Evolutionary conservation across 2,888 invertebrate species (phyloP), one percentile per base, ranked within the genome.

Genomic region (Tethea ocularis): DNA sequence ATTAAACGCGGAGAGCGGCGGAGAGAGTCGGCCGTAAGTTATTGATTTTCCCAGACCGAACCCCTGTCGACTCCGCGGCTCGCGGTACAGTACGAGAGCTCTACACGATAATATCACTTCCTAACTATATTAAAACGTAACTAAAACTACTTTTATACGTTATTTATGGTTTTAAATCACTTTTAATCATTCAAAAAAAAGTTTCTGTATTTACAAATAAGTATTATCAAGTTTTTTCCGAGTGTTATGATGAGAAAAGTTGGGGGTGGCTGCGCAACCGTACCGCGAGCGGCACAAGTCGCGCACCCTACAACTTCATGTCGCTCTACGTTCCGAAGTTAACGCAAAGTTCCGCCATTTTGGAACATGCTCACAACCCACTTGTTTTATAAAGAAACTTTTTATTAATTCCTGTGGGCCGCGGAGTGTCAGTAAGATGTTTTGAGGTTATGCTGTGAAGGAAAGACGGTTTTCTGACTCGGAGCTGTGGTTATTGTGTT

Each of bases 361-460:
- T 93, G 93, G 93, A 91, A 93, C 93, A 93, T 93, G 93, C 93
- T 93, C 93, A 92, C 93, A 92, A 92, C 93, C 93, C 91, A 93
- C 93, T 93, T 93, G 93, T 93, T 93, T 93, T 93, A 91, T 92
- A 93, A 93, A 93, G 93, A 93, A 93, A 93, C 93, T 93, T 93
- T 93, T 93, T 93, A 93, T 93, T 93, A 93, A 93, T 93, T 93
- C 93, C 91, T 92, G 91, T 92, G 90, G 92, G 89, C 90, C 92
- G 91, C 91, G 91, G 91, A 91, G 93, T 90, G 90, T 91, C 92
- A 91, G 92, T 90, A 89, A 91, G 91, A 93, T 91, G 92, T 89
- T 93, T 93, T 91, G 90, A 93, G 93, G 93, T 93, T 92, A 93
- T 91, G 78, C 80, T 86, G 77, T 77, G 86, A 81, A 85, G 86